Evolutionary conservation across 2,797 vertebrate genomes (phyloP), one percentile per base, ranked within the genome.

Genomic region (Cossypha caffra): DNA sequence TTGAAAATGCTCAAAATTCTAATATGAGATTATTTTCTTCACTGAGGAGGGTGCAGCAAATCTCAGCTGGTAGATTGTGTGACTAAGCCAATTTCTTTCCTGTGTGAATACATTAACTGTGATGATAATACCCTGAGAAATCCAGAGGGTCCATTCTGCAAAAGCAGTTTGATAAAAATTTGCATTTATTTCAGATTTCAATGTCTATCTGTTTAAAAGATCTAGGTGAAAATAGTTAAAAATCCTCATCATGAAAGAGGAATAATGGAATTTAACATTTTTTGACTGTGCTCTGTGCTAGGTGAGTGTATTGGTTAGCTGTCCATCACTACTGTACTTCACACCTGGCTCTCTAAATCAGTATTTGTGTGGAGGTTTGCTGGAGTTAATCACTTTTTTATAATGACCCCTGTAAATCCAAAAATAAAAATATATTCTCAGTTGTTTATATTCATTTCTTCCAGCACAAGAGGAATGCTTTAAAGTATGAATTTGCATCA

Each of bases 371-470:
- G 48, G 37, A 84, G 73, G 31, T 86, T 88, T 80, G 55, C 86
- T 95, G 75, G 40, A 92, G 88, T 88, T 96, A 93, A 97, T 97
- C 45, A 82, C 15, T 95, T 95, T 95, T 96, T 95, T 50, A 63
- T 97, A 97, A 97, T 92, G 68, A 92, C 74, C 40, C 66, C 67
- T 82, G 81, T 97, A 95, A 97, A 95, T 97, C 67, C 58, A 94
- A 82, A 91, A 95, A 51, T 84, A 96, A 96, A 86, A 96, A 89
- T 95, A 88, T 64, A 81, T 87, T 77, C 52, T 84, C 21, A n/a
- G 51, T 96, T 97, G 73, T 95, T 90, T 73, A 88, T 75, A 37
- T 91, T 77, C 51, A 77, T 96, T 96, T 88, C 79, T 85, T 95
- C 90, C 95, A 75, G 87, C 88, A 40, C 35, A 66, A 79, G 54